Evolutionary conservation across 2,113 vertebrate genomes (phyloP).

Genomic region (Sialia sialis): DNA sequence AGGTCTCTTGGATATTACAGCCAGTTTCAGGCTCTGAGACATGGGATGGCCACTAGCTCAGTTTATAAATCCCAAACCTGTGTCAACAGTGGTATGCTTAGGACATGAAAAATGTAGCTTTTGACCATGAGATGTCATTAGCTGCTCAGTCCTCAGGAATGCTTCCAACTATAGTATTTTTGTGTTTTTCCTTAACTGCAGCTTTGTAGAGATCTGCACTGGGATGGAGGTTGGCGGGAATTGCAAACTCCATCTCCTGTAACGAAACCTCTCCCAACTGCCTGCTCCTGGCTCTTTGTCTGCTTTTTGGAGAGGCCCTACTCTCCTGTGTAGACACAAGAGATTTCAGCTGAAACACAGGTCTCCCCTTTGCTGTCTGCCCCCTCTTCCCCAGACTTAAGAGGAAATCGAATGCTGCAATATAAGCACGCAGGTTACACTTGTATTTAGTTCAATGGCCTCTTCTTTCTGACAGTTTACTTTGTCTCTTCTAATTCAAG

Average conservation of each 20-base stretch:
- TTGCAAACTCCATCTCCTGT: neutral
- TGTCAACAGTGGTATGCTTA: neutral
- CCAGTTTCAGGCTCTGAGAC: neutral
- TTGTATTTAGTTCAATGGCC: constrained; percentile 52
- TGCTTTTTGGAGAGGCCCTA: constrained; percentile 34
- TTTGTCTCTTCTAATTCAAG: constrained; percentile 70
- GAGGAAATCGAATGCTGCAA: constrained; percentile 51
- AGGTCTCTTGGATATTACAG: neutral
- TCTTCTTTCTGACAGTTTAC: constrained; percentile 63
- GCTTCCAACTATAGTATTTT: neutral
- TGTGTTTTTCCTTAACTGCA: neutral
- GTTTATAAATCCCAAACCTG: neutral
- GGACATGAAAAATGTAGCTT: neutral
- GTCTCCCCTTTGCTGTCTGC: constrained; percentile 2
- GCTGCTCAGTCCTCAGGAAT: neutral
- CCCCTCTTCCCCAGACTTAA: neutral
- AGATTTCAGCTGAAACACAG: constrained; percentile 25
- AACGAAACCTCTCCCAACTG: neutral
- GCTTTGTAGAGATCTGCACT: neutral
- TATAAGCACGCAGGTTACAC: constrained; percentile 33
- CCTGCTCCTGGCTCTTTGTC: neutral
- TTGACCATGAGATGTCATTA: neutral
- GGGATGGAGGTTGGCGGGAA: fast-evolving
- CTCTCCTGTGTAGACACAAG: neutral
- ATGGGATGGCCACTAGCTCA: neutral